A percentile compares a stretch with the other conserved stretches of the same genome.
Conservation (phyloP, 2,888 invertebrate genomes). For the Drosophila diplacantha region DNA sequence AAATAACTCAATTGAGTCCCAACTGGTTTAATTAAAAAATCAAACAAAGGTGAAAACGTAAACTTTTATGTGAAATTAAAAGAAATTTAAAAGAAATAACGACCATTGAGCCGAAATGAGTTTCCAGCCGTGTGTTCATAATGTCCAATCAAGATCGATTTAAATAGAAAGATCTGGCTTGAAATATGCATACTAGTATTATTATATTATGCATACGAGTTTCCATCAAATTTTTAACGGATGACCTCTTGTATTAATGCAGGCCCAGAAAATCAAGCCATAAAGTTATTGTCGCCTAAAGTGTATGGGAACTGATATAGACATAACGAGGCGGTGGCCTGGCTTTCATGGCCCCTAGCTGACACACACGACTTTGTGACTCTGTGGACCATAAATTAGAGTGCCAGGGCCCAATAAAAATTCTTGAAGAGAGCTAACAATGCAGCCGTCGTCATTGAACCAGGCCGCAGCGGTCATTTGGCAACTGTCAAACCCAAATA, state of each 20-base stretch:
- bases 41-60: slow-evolving; percentile 23
- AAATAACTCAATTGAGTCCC: background rate
- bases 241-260: slow-evolving; percentile 26
- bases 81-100: slow-evolving; percentile 15
- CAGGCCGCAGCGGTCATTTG: slow-evolving; percentile 20
- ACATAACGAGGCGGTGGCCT: slow-evolving; percentile 39
- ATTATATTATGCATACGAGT: slow-evolving; percentile 21
- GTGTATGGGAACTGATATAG: slow-evolving; percentile 19
- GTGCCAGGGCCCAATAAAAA: slow-evolving; percentile 62
- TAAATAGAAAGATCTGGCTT: slow-evolving; percentile 9
- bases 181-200: slow-evolving; percentile 18
- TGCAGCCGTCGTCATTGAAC: slow-evolving; percentile 4
- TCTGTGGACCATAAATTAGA: slow-evolving; percentile 61
- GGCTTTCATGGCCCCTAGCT: slow-evolving; percentile 45
- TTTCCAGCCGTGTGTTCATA: slow-evolving; percentile 13
- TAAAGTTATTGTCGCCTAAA: slow-evolving; percentile 18
- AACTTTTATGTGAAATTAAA: slow-evolving; percentile 22
- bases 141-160: slow-evolving; percentile 28
- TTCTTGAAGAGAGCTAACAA: slow-evolving; percentile 49
- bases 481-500: slow-evolving; percentile 38
- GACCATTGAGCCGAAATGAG: slow-evolving; percentile 1
- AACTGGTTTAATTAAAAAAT: slow-evolving; percentile 24
- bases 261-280: slow-evolving; percentile 14
- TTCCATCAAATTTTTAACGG: slow-evolving; percentile 27
- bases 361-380: slow-evolving; percentile 52